Conservation (phyloP, 1,140 invertebrate genomes). For the Drosophila tropicalis region DNA sequence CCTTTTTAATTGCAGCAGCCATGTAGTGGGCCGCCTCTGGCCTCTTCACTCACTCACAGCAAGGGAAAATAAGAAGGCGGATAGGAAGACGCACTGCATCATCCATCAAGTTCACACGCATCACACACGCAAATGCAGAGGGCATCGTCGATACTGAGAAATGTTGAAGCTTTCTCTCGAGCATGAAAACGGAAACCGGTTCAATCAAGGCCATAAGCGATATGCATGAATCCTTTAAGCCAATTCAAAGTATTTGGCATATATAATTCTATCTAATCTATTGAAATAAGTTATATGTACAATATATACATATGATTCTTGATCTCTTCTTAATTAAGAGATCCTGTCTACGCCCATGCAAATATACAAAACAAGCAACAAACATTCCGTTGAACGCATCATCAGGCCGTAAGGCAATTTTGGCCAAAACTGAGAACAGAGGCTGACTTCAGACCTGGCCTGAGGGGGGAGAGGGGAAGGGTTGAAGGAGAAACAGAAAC, state of each 20-base stretch:
- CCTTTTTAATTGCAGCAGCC: conserved; percentile 60
- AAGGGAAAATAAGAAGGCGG: conserved; percentile 9
- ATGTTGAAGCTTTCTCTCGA: not conserved
- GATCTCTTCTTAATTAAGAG: not conserved
- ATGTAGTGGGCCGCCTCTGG: conserved; percentile 45
- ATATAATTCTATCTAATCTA: no score
- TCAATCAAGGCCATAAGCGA: not conserved
- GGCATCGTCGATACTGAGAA: conserved; percentile 24
- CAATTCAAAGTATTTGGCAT: no score
- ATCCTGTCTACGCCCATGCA: conserved; percentile 1
- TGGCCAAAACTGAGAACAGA: conserved; percentile 29
- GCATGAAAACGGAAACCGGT: not conserved
- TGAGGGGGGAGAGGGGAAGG: not conserved
- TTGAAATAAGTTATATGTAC: no score
- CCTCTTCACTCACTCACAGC: conserved; percentile 5
- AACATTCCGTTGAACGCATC: conserved; percentile 23
- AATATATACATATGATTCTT: not conserved
- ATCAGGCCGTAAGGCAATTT: conserved; percentile 65
- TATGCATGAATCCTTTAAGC: no score
- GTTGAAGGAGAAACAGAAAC: not conserved
- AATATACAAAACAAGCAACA: not conserved
- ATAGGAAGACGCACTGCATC: conserved; percentile 67
- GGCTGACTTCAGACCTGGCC: not conserved
- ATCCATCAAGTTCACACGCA: conserved; percentile 79
- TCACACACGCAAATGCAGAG: conserved; percentile 51